These are phyloP conservation scores for Pimpla rufipes DNA, from an alignment of 2,888 invertebrate species.

Conservation along the genomic window DNA sequence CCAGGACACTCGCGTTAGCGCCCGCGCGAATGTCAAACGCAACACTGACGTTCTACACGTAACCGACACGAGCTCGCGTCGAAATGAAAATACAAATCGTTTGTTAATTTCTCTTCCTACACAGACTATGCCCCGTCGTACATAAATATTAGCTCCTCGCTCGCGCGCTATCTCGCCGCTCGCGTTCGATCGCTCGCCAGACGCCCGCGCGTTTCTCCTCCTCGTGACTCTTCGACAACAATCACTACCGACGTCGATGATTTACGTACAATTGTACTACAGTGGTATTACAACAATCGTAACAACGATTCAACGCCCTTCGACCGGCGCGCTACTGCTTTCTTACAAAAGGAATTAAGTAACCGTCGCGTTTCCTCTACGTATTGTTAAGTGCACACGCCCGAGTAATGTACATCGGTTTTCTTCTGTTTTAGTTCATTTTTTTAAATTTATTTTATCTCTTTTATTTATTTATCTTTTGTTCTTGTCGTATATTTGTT, in stretches of 20 bases:
- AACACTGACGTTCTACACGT: constrained; percentile 10
- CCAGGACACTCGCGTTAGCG: constrained; percentile 7
- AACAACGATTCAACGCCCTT: constrained; percentile 50
- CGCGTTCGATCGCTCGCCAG: constrained; percentile 63
- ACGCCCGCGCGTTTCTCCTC: constrained; percentile 20
- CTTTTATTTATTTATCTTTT: constrained; percentile 29
- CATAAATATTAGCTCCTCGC: constrained; percentile 35
- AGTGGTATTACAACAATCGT: constrained; percentile 49
- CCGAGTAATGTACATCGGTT: constrained; percentile 59
- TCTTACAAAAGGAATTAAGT: constrained; percentile 65
- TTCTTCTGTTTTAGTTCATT: neutral
- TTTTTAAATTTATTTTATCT: constrained; percentile 27
- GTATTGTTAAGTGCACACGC: constrained; percentile 63
- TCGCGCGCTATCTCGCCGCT: constrained; percentile 24
- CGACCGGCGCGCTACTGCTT: constrained; percentile 39
- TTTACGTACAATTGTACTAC: constrained; percentile 25
- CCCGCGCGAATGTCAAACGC: neutral
- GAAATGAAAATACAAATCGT: constrained; percentile 71
- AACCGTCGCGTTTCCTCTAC: constrained; percentile 49
- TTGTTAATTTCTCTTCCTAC: constrained; percentile 66
- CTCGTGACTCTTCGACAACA: constrained; percentile 7
- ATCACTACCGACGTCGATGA: constrained; percentile 1
- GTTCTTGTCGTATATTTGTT: constrained; percentile 34
- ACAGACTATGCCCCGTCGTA: constrained; percentile 27
- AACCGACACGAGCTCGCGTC: neutral